A percentile compares a stretch with the other conserved stretches of the same genome.
phyloP scores from a whole-genome alignment of 2,113 vertebrate genomes.

The Thunnus thynnus region DNA sequence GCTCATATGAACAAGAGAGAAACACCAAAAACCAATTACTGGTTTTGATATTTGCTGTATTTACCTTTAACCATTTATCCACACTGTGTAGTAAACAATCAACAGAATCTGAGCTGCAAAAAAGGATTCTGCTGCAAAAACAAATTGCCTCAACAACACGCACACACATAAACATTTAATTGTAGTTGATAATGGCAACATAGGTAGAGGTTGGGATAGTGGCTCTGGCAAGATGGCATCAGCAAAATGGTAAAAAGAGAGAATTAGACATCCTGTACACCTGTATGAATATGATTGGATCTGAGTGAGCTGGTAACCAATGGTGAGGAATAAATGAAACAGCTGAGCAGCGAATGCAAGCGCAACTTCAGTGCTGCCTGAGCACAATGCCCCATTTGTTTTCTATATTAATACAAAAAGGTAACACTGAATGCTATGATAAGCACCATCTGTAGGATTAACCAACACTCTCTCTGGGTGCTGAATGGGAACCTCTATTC shows the following conservation, averaged over 20 bases:
- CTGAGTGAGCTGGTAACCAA: neutral
- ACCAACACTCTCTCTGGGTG: conserved; percentile 8
- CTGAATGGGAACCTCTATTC: conserved; percentile 19
- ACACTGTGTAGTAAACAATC: neutral
- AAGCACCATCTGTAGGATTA: conserved; percentile 46
- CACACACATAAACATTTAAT: too few species aligned
- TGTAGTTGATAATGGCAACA: too few species aligned
- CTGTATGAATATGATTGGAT: neutral
- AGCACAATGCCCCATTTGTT: conserved; percentile 38
- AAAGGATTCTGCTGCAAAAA: neutral
- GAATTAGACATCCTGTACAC: neutral
- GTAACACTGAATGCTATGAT: conserved; percentile 10
- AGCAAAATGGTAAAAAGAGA: neutral
- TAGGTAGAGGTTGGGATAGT: too few species aligned
- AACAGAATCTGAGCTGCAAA: neutral
- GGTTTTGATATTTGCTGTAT: neutral
- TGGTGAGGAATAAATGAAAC: conserved; percentile 3
- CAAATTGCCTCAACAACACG: too few species aligned
- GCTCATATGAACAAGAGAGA: conserved; percentile 51
- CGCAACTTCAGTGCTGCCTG: neutral
- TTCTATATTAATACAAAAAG: conserved; percentile 17
- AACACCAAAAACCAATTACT: conserved; percentile 45
- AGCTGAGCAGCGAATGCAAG: neutral
- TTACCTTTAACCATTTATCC: neutral
- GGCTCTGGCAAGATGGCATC: neutral